Evolutionary conservation across 1,140 invertebrate species (phyloP), one percentile per base, ranked within the genome.

Genomic region (Orussus abietinus): DNA sequence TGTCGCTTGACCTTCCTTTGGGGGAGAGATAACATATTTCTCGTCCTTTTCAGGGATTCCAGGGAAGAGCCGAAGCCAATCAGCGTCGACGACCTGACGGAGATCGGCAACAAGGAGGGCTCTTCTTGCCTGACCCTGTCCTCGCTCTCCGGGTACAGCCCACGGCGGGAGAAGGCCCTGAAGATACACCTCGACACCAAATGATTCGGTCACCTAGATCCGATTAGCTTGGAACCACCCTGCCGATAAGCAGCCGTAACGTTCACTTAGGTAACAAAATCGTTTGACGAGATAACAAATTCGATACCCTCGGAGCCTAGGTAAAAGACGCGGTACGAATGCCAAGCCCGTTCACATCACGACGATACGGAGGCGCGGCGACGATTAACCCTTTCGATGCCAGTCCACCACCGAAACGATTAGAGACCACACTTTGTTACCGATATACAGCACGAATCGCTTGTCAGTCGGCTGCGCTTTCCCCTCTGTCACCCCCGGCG

Each of bases 101-200:
- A 83, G 56, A 73, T 86, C 17, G 66, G 64, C 36, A 69, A 73
- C 44, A 78, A 74, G 56, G 83, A 84, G 61, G 82, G 80, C 62
- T 59, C 64, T 14, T 68, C 72, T 17, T 51, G 74, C 40, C 66
- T 70, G 44, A 64, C 66, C 39, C 51, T 62, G 32, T 49, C 47
- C 37, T 64, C 59, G 37, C 64, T 65, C 38, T 60, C 62, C 38
- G 63, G 64, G 33, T 75, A 73, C 38, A 64, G 76, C 66, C 78
- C 76, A 42, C 70, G 83, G 39, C 80, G 80, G 53, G 86, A 89
- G 66, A 76, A 77, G 52, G 83, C 80, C 3, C 71, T 89, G 18
- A 87, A 85, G 70, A 89, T 89, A 53, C 84, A 87, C 66, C 68
- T 85, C 38, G 82, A 85, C 47, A 67, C 66, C 21, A 55, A 62